Evolutionary conservation across 2,113 vertebrate species (phyloP).

Genomic region (Carassius gibelio): DNA sequence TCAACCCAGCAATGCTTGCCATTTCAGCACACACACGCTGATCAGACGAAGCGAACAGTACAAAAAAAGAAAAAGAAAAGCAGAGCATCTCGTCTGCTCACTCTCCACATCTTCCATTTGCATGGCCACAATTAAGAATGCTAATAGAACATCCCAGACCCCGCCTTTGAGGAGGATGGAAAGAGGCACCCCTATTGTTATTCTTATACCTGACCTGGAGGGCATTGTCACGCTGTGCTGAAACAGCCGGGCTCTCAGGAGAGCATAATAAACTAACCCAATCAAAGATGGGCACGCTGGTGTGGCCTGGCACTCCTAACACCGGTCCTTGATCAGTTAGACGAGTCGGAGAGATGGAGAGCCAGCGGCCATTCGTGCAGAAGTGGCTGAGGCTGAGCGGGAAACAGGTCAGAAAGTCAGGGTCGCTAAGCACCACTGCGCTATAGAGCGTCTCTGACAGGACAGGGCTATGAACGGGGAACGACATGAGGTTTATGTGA

Average conservation of each 20-base stretch:
- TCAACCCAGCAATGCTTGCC: constrained; percentile 33
- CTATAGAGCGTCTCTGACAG: constrained; percentile 74
- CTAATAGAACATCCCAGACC: constrained; percentile 46
- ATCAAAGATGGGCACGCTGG: constrained; percentile 69
- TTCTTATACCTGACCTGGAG: constrained; percentile 66
- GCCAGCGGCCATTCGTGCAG: constrained; percentile 73
- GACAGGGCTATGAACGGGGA: constrained; percentile 60
- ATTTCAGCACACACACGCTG: constrained; percentile 44
- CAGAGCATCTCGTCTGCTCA: constrained; percentile 22
- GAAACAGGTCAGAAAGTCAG: constrained; percentile 77
- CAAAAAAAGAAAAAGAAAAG: constrained; percentile 11
- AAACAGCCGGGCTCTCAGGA: constrained; percentile 58
- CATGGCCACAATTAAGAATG: constrained; percentile 53
- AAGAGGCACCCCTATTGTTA: constrained; percentile 63
- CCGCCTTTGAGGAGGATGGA: constrained; percentile 60
- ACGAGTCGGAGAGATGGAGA: constrained; percentile 68
- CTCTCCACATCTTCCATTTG: constrained; percentile 48
- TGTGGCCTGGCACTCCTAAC: constrained; percentile 62
- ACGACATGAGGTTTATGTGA: background rate
- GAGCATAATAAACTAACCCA: constrained; percentile 70
- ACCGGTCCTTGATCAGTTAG: constrained; percentile 69
- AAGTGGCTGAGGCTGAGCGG: constrained; percentile 54
- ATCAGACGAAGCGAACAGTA: constrained; percentile 30
- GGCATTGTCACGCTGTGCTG: constrained; percentile 68
- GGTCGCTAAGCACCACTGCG: constrained; percentile 73